Evolutionary conservation across 2,113 vertebrate species (phyloP).

Genomic region (Catharus bicknelli): DNA sequence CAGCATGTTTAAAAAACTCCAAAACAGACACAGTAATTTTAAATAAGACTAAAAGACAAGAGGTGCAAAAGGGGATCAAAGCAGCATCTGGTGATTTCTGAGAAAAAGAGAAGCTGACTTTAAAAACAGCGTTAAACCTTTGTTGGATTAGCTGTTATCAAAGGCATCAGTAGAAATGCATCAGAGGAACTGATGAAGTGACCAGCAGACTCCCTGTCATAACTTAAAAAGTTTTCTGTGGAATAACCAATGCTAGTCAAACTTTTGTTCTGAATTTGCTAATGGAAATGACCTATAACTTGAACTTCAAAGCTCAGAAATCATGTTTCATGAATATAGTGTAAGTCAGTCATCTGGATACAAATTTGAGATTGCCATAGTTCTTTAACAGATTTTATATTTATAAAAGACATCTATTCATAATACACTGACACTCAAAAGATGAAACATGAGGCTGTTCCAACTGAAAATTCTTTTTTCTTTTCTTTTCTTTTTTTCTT

Average conservation of each 20-base stretch:
- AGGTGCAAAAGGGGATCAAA: slow-evolving; percentile 37
- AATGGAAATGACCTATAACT: background rate
- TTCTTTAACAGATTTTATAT: background rate
- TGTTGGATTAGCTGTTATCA: slow-evolving; percentile 30
- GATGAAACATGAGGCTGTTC: background rate
- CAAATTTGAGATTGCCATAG: background rate
- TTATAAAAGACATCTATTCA: slow-evolving; percentile 9
- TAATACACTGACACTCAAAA: slow-evolving; percentile 3
- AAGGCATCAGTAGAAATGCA: slow-evolving; percentile 9
- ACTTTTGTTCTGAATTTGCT: background rate
- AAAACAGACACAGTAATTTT: slow-evolving; percentile 11
- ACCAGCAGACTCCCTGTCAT: background rate
- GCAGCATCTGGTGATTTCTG: slow-evolving; percentile 31
- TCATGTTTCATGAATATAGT: background rate
- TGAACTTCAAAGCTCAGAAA: slow-evolving; percentile 32
- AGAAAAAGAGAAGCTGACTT: slow-evolving; percentile 6
- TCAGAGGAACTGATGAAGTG: background rate
- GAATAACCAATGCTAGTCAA: background rate
- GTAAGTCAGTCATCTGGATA: background rate
- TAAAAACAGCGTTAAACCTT: background rate
- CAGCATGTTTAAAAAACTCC: background rate
- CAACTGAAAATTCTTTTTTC: background rate
- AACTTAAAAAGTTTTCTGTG: background rate
- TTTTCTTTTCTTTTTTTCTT: background rate
- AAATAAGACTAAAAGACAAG: slow-evolving; percentile 18